phyloP scores from a whole-genome alignment of 1,140 invertebrate species.

The Microplitis mediator region DNA sequence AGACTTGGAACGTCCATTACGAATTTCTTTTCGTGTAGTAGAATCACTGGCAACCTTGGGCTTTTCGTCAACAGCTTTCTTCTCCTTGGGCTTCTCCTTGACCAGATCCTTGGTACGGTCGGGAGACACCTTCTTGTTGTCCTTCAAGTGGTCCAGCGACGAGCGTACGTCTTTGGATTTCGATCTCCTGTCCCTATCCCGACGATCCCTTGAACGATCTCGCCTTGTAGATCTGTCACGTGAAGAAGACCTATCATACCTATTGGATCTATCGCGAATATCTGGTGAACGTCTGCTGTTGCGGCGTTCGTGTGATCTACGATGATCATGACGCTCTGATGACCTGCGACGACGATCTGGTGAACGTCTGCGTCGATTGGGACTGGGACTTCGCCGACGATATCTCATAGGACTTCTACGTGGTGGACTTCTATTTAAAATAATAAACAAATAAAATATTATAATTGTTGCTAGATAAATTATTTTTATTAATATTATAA shows the following conservation, averaged over 20 bases:
- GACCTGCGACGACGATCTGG: slow-evolving; percentile 54
- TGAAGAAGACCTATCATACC: slow-evolving; percentile 57
- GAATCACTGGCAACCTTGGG: slow-evolving; percentile 44
- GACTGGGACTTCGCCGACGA: slow-evolving; percentile 55
- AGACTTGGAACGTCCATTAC: slow-evolving; percentile 60
- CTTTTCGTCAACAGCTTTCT: slow-evolving; percentile 48
- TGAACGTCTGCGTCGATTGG: slow-evolving; percentile 52
- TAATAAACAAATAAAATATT: not conserved
- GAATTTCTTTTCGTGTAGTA: slow-evolving; percentile 48
- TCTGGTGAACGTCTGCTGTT: slow-evolving; percentile 64
- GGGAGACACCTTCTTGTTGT: slow-evolving; percentile 45
- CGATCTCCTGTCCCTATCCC: slow-evolving; percentile 49
- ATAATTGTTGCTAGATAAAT: not conserved
- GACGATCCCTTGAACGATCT: slow-evolving; percentile 53
- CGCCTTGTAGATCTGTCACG: slow-evolving; percentile 54
- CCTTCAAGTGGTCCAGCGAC: slow-evolving; percentile 47
- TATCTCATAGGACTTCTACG: slow-evolving; percentile 54
- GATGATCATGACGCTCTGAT: slow-evolving; percentile 52
- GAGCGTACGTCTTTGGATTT: slow-evolving; percentile 45
- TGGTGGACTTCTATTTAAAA: slow-evolving; percentile 44
- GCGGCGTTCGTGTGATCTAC: slow-evolving; percentile 50
- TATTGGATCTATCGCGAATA: slow-evolving; percentile 46
- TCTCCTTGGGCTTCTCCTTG: slow-evolving; percentile 40
- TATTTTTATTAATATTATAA: not conserved
- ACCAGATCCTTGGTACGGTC: slow-evolving; percentile 43